These are phyloP conservation scores for Chloroceryle aenea DNA, from an alignment of 2,113 vertebrate genomes.

Conservation along the genomic window DNA sequence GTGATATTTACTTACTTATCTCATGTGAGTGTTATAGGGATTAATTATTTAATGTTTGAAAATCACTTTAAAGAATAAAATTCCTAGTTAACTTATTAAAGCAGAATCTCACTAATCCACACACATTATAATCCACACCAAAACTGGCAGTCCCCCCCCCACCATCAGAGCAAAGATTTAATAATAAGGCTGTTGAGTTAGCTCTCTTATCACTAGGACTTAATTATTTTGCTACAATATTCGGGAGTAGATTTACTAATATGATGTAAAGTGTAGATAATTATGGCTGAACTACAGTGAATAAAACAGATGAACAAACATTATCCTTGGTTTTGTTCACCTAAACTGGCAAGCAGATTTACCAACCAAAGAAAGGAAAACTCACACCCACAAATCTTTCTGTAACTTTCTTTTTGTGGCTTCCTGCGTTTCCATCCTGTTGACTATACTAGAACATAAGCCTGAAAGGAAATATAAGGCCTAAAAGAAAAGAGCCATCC, in stretches of 20 bases:
- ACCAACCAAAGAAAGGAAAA: neutral
- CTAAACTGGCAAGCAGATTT: neutral
- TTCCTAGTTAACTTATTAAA: conserved; percentile 14
- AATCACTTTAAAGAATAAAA: conserved; percentile 50
- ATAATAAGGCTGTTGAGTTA: conserved; percentile 1
- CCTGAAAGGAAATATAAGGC: neutral
- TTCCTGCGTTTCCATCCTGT: neutral
- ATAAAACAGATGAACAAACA: conserved; percentile 29
- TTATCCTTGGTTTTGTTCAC: neutral
- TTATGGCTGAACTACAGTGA: conserved; percentile 7
- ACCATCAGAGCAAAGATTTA: conserved; percentile 20
- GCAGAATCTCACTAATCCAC: conserved; percentile 36
- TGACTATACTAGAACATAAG: neutral
- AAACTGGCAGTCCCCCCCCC: neutral
- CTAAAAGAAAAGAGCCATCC: neutral
- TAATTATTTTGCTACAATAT: conserved; percentile 21
- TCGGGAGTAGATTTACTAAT: conserved; percentile 33
- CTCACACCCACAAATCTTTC: neutral
- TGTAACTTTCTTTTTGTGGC: neutral
- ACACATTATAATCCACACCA: neutral
- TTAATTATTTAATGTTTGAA: conserved; percentile 50
- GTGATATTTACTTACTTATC: conserved; percentile 10
- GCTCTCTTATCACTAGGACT: conserved; percentile 1
- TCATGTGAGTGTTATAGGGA: neutral
- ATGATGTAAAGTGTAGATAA: conserved; percentile 3